Evolutionary conservation across 2,113 vertebrate genomes (phyloP), one percentile per base, ranked within the genome.

Genomic region (Ciconia maguari): DNA sequence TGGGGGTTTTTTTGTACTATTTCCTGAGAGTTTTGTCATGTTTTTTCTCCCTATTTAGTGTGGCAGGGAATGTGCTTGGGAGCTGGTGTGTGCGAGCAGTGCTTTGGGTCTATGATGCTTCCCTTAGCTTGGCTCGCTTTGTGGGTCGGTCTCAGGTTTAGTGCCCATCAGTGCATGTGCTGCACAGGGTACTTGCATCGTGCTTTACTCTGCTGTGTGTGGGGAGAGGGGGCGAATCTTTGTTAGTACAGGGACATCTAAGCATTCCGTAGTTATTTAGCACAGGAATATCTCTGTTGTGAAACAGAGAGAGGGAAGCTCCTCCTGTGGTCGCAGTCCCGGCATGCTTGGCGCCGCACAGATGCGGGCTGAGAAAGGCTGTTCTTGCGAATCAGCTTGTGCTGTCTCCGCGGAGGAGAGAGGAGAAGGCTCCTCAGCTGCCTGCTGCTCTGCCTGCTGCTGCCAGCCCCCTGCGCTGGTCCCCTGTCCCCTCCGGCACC

Each of bases 101-200:
- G 52, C 32, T 30, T 8, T 26, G 44, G 41, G 26, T 14, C 44
- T 3, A 0, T 11, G 42, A 6, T 27, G 74, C 51, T 48, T 20
- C 42, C 32, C 29, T 38, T 3, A 1, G 20, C 60, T n/a, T 2
- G 32, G 25, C n/a, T 60, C 1, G 4, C 11, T 64, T 14, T 24
- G 41, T 1, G 16, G 14, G 25, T 5, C 0, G 3, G 13, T 20
- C 38, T 32, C 5, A 1, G 51, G 52, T 20, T 55, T 10, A 7
- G 46, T 19, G 30, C 17, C 46, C 12, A 0, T 4, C 14, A 8
- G 38, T 2, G 8, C 3, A 0, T 2, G 60, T 32, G 30, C n/a
- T 12, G 17, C 18, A 3, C 10, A 3, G 20, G 18, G n/a, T 4
- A 3, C 10, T 5, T 6, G 46, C 5, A 1, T 21, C 0, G 0